These are phyloP conservation scores for Pseudomyrmex flavicornis DNA, from an alignment of 1,140 invertebrate genomes.

Conservation along the genomic window DNA sequence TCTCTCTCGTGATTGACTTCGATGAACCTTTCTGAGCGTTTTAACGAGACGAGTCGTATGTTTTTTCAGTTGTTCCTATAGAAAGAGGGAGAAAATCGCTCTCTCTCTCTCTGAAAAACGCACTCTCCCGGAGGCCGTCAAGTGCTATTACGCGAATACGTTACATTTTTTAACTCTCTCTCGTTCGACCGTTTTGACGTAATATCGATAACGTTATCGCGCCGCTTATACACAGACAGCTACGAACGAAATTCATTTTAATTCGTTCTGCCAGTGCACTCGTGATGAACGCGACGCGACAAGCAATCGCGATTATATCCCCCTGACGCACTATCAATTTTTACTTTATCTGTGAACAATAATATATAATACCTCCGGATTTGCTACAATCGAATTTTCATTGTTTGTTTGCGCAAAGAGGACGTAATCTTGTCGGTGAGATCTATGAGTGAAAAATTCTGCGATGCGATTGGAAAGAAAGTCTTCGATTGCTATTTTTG, in stretches of 20 bases:
- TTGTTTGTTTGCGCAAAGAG: not conserved
- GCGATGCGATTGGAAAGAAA: not conserved
- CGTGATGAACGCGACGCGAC: slow-evolving; percentile 46
- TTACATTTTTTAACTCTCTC: slow-evolving; percentile 75
- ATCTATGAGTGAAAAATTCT: not conserved
- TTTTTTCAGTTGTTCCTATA: slow-evolving; percentile 18
- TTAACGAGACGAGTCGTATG: not conserved
- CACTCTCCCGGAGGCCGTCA: slow-evolving; percentile 35
- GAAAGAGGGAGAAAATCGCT: too few relatives aligned
- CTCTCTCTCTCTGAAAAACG: slow-evolving; percentile 65
- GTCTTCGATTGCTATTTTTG: too few relatives aligned
- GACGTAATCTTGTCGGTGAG: slow-evolving; percentile 13
- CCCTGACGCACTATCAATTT: slow-evolving; percentile 19
- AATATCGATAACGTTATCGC: slow-evolving; percentile 71
- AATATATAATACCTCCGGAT: slow-evolving; percentile 11
- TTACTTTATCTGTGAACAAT: not conserved
- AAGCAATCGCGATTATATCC: slow-evolving; percentile 62
- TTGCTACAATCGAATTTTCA: slow-evolving; percentile 1
- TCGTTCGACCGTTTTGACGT: slow-evolving; percentile 68
- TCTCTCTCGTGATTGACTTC: slow-evolving; percentile 12
- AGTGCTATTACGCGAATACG: slow-evolving; percentile 56
- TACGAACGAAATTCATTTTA: slow-evolving; percentile 62
- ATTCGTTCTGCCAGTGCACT: slow-evolving; percentile 39
- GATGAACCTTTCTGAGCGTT: slow-evolving; percentile 17
- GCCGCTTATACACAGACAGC: slow-evolving; percentile 52